These are phyloP conservation scores for Glossosoma conforme DNA, from an alignment of 1,140 invertebrate genomes.

Conservation along the genomic window DNA sequence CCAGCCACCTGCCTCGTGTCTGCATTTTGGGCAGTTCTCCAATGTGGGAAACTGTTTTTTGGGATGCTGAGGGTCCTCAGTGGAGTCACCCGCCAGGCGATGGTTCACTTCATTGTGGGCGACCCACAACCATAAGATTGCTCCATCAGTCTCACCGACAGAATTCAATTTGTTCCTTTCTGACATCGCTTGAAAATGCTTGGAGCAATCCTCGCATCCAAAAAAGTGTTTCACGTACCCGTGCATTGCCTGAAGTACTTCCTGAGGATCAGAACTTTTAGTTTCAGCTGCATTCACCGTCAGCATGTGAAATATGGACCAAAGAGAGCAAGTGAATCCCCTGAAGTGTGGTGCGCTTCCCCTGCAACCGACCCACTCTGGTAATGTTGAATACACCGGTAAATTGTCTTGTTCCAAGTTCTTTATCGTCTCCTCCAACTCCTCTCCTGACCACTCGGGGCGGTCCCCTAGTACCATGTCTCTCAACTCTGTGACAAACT, in stretches of 20 bases:
- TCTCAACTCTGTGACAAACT: constrained; percentile 57
- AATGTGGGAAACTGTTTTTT: constrained; percentile 87
- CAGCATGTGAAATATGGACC: constrained; percentile 92
- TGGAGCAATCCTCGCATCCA: constrained; percentile 84
- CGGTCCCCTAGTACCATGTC: constrained; percentile 42
- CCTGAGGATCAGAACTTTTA: constrained; percentile 49
- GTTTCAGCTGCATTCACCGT: constrained; percentile 70
- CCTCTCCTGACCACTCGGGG: constrained; percentile 51
- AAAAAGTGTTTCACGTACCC: constrained; percentile 92
- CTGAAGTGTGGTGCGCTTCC: constrained; percentile 68
- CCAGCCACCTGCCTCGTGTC: constrained; percentile 56
- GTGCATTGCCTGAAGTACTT: constrained; percentile 76
- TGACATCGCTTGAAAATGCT: constrained; percentile 84
- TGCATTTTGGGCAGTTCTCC: constrained; percentile 67
- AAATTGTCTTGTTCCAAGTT: constrained; percentile 48
- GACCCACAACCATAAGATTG: constrained; percentile 90
- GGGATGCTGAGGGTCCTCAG: constrained; percentile 85
- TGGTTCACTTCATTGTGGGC: constrained; percentile 93
- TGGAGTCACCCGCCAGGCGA: constrained; percentile 75
- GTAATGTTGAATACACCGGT: constrained; percentile 53
- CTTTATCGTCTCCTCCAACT: constrained; percentile 52
- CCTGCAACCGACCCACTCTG: constrained; percentile 77
- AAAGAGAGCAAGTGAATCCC: constrained; percentile 94
- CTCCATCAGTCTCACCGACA: constrained; percentile 64
- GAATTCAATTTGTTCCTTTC: constrained; percentile 59